Evolutionary conservation across 1,140 invertebrate genomes (phyloP), one percentile per base, ranked within the genome.

Genomic region (Musca vetustissima): DNA sequence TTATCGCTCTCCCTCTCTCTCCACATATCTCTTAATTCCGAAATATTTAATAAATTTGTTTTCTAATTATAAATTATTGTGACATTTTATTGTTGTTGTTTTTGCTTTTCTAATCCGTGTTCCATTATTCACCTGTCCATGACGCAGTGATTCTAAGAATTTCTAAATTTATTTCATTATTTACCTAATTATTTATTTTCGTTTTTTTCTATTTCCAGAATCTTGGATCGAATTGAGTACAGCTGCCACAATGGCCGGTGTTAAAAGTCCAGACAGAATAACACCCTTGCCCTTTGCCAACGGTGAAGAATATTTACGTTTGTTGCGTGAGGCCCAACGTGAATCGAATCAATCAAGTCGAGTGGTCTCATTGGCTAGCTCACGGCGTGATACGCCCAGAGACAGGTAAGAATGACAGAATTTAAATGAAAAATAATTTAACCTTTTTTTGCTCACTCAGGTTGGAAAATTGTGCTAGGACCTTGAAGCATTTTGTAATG

Each of bases 271-370:
- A 9, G 90, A 89, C 64, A 87, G 89, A 72, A 85, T 89, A 68
- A 90, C 90, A 8, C 89, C 89, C n/a, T 78, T 90, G 59, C 86
- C 87, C 4, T 88, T 88, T 66, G 81, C 84, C 69, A 86, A 85
- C 61, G 84, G 86, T 15, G 90, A 92, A 75, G 93, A 95, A 76
- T 95, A 95, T 81, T 85, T 95, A 71, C 86, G 92, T 68, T 86
- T 95, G 71, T 85, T 96, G 66, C 85, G 89, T 64, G 93, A 96
- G 83, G 94, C 94, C 0, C 93, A 95, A 85, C 83, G 91, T 17
- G 94, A 95, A 84, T 94, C 92, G 69, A 91, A 92, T 71, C 90
- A 92, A 75, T 93, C 92, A 4, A 95, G 93, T 14, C 91, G 92
- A 9, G 86, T 91, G 66, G 91, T 93, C 72, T 94, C 92, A 1